Percentiles rank a stretch among this genome's conserved stretches.
Evolutionary conservation across 2,888 invertebrate species (phyloP).

Genomic region (Sinhomidia bicolor): DNA sequence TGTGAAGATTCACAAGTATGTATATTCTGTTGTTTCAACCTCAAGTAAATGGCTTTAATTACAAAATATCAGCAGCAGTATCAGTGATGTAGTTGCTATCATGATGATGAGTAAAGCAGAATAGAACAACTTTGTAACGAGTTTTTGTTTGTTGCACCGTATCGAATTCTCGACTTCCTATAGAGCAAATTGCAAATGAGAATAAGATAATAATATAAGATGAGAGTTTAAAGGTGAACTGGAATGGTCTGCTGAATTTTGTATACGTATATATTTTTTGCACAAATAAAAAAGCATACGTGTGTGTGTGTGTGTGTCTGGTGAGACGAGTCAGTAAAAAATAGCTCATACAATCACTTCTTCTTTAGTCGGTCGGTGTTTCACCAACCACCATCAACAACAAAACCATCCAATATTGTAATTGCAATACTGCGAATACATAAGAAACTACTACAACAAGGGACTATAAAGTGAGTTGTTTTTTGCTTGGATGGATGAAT

Average conservation of each 20-base stretch:
- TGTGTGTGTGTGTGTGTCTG: not conserved
- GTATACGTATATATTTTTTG: constrained; percentile 45
- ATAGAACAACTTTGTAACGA: constrained; percentile 20
- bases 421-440: not conserved
- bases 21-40: not conserved
- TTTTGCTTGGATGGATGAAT: constrained; percentile 39
- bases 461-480: not conserved
- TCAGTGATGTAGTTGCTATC: not conserved
- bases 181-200: not conserved
- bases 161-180: not conserved
- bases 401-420: not conserved
- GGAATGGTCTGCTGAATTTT: constrained; percentile 43
- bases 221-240: constrained; percentile 11
- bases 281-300: constrained; percentile 14
- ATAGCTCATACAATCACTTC: constrained; percentile 26
- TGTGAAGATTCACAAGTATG: not conserved
- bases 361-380: constrained; percentile 41
- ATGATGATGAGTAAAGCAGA: not conserved
- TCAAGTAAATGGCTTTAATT: constrained; percentile 1
- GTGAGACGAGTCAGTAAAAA: constrained; percentile 8
- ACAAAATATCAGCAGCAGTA: too few relatives aligned
- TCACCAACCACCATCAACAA: constrained; percentile 35
- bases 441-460: not conserved
- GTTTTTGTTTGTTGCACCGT: constrained; percentile 12
- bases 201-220: not conserved